Base-by-base conservation (phyloP, 2,797 vertebrate species). In the Leptoclinus maculatus region DNA sequence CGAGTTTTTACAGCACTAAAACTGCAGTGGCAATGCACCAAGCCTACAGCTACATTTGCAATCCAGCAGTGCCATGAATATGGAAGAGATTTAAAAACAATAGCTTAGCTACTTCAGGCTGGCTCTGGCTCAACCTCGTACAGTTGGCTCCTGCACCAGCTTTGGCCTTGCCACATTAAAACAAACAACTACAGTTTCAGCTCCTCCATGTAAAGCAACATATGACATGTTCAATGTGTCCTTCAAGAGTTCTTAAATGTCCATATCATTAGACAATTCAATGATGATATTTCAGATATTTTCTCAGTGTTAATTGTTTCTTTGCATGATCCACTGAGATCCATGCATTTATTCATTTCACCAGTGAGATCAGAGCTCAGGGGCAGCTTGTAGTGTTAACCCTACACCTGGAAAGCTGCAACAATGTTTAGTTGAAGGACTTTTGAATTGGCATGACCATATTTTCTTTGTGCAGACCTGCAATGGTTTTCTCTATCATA, bases 61-160 rank as follows among this genome's bases (percentile, higher is more conserved):
- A 73, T 65, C 27, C 65, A 77, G 58, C 49, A 60, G 57, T 32
- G 41, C 1, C 59, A 76, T 78, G 63, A 82, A 86, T 83, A 88
- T 83, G 71, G 53, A 82, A 53, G 60, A 68, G 68, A 63, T 58
- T 47, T 74, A 64, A 76, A 88, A 76, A 54, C 57, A 72, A 49
- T 69, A 70, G 66, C 64, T 63, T 63, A 83, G 62, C 74, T 73
- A 43, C 51, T 54, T 88, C 59, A 36, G 54, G 53, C 63, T 71
- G 71, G 23, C 62, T 78, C 62, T 38, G 54, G 41, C 45, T 71
- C 75, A 80, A 83, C 74, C 82, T 68, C 0, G n/a, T n/a, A 53
- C 49, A 38, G 29, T 71, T 29, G 25, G 32, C 39, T 79, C 47
- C 29, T 53, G 36, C 38, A 62, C 32, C 56, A 38, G 45, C 57